A percentile compares a stretch with the other conserved stretches of the same genome.
These are phyloP conservation scores for Andrena bucephala DNA, from an alignment of 2,888 invertebrate species.

Conservation along the genomic window DNA sequence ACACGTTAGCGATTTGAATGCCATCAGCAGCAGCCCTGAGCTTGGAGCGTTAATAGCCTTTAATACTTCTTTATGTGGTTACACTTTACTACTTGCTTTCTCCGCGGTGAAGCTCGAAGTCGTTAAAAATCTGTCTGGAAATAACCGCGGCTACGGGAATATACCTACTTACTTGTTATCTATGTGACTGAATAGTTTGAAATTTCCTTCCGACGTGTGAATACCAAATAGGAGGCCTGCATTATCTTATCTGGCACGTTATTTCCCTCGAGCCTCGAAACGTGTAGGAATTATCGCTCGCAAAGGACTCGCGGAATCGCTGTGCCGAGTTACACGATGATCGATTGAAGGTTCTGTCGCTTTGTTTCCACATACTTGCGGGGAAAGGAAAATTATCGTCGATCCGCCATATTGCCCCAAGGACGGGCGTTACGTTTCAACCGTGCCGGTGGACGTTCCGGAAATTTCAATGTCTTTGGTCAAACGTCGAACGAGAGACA, in stretches of 20 bases:
- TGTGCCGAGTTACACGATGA: slow-evolving; percentile 12
- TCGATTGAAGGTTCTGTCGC: slow-evolving; percentile 29
- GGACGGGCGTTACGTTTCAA: slow-evolving; percentile 3
- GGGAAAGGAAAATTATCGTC: slow-evolving; percentile 33
- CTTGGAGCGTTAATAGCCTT: neutral
- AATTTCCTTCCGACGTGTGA: slow-evolving; percentile 1
- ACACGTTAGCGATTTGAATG: neutral
- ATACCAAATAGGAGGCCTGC: neutral
- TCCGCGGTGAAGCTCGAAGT: neutral
- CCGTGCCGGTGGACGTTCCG: neutral
- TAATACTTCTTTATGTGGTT: neutral
- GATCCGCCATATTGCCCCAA: slow-evolving; percentile 7
- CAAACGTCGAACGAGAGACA: neutral
- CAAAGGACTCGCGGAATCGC: neutral
- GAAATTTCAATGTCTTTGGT: neutral
- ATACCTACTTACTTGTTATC: too few relatives aligned
- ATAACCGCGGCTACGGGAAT: too few relatives aligned
- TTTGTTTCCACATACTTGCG: slow-evolving; percentile 17
- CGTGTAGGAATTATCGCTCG: slow-evolving; percentile 26
- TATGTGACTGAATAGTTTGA: too few relatives aligned
- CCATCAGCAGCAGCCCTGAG: neutral
- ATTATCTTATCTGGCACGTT: slow-evolving; percentile 23
- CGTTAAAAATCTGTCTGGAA: neutral
- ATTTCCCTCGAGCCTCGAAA: neutral
- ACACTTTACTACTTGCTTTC: neutral